Evolutionary conservation across 2,797 vertebrate genomes (phyloP).

Genomic region (Hybognathus amarus): DNA sequence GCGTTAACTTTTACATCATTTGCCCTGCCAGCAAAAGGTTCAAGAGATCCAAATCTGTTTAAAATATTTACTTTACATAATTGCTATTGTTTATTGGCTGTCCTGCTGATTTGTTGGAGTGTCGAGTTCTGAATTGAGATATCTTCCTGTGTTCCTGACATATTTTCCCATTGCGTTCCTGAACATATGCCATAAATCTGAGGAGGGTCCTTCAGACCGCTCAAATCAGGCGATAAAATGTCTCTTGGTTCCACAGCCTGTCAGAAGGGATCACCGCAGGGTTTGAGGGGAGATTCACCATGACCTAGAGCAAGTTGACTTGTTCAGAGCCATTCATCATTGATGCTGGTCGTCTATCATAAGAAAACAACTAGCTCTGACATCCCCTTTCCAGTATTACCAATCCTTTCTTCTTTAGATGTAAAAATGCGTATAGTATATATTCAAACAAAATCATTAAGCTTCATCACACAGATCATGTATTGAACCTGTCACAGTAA

Average conservation of each 20-base stretch:
- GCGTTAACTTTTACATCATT: background rate
- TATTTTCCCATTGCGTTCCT: constrained; percentile 18
- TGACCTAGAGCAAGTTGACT: constrained; percentile 2
- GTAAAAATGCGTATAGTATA: background rate
- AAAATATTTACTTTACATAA: background rate
- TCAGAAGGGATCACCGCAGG: constrained; percentile 9
- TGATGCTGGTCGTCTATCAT: background rate
- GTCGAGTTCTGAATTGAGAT: constrained; percentile 29
- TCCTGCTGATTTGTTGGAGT: background rate
- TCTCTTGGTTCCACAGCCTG: constrained; percentile 10
- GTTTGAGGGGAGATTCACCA: background rate
- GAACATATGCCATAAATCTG: constrained; percentile 35
- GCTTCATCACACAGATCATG: background rate
- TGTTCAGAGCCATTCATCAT: background rate
- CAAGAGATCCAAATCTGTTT: background rate
- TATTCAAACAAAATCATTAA: background rate
- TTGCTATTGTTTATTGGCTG: background rate
- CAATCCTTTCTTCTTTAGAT: background rate
- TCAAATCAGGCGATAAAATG: constrained; percentile 23
- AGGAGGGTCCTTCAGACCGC: constrained; percentile 2
- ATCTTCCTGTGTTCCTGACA: background rate
- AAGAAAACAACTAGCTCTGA: constrained; percentile 1
- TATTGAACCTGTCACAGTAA: no score
- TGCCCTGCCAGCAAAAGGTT: background rate
- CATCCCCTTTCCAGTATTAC: background rate